Percentiles rank a stretch among this genome's conserved stretches.
These are phyloP conservation scores for zebrafish (Danio rerio) DNA, from an alignment of 2,113 vertebrate genomes.

Conservation along the genomic window GRCz12tu NC_133187.1:40730001-40730500, in stretches of 20 bases:
- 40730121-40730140: slow-evolving; percentile 79
- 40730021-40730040: background rate
- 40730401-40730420: too few species aligned
- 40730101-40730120: slow-evolving; percentile 75
- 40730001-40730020: background rate
- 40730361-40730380: slow-evolving; percentile 9
- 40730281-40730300: background rate
- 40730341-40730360: too few species aligned
- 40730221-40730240: slow-evolving; percentile 16
- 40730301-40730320: background rate
- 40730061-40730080: slow-evolving; percentile 51
- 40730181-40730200: slow-evolving; percentile 52
- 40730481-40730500: too few species aligned
- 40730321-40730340: too few species aligned
- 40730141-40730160: slow-evolving; percentile 54
- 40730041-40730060: slow-evolving; percentile 11
- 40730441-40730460: too few species aligned
- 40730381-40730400: too few species aligned
- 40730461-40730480: too few species aligned
- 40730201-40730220: background rate
- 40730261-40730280: background rate
- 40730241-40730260: slow-evolving; percentile 1
- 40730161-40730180: slow-evolving; percentile 65
- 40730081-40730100: slow-evolving; percentile 71
- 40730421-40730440: too few species aligned